Evolutionary conservation across 2,888 invertebrate species (phyloP).

Genomic region (Heliconius cydno): DNA sequence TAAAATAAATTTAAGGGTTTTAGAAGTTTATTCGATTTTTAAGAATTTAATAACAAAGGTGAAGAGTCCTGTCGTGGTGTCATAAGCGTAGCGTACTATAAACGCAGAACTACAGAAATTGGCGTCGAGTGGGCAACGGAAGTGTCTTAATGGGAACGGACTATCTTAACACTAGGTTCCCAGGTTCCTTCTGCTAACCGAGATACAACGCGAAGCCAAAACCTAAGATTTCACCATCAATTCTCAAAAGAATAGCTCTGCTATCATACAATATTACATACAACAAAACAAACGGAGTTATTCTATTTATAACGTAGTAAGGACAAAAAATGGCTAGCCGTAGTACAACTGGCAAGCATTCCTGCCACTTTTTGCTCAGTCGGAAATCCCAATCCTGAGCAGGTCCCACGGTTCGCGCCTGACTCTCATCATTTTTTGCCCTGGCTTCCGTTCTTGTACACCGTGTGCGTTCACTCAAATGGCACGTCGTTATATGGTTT

Average conservation of each 20-base stretch:
- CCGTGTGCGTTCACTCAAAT: constrained; percentile 40
- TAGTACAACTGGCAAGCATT: constrained; percentile 26
- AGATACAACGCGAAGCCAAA: too few relatives aligned
- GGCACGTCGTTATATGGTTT: constrained; percentile 35
- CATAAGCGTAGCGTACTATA: too few relatives aligned
- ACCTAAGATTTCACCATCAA: not conserved
- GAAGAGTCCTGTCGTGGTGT: too few relatives aligned
- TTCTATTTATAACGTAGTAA: constrained; percentile 17
- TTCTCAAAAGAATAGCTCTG: not conserved
- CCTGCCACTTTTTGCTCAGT: constrained; percentile 40
- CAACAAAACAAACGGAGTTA: not conserved
- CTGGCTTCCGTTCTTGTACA: constrained; percentile 42
- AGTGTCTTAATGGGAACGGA: too few relatives aligned
- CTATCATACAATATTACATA: not conserved
- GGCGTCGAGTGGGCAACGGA: too few relatives aligned
- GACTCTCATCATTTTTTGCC: constrained; percentile 48
- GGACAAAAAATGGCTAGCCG: constrained; percentile 17
- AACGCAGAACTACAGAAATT: too few relatives aligned
- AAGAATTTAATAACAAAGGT: too few relatives aligned
- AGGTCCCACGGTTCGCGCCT: constrained; percentile 47
- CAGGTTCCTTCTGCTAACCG: too few relatives aligned
- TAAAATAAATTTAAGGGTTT: not conserved
- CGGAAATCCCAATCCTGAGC: constrained; percentile 44
- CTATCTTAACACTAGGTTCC: too few relatives aligned
- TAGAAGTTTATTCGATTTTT: too few relatives aligned